Evolutionary conservation across 2,888 invertebrate genomes (phyloP), one percentile per base, ranked within the genome.

Genomic region (Pediacus dermestoides): DNA sequence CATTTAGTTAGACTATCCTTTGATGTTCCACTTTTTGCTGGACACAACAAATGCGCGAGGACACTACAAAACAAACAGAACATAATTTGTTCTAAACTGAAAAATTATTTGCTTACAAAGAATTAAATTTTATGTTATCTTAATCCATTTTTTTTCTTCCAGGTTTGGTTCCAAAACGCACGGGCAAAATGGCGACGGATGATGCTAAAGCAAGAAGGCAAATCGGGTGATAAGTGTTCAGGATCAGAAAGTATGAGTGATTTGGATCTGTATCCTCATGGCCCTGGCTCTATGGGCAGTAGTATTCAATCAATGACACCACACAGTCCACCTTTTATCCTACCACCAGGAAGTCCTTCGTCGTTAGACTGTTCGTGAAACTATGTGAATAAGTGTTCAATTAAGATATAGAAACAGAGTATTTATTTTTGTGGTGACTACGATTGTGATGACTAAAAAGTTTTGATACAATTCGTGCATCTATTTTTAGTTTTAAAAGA

Each of bases 91-190:
- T n/a, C n/a, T n/a, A n/a, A n/a, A n/a, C n/a, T n/a, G n/a, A n/a
- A n/a, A n/a, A n/a, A n/a, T n/a, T n/a, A n/a, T n/a, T n/a, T n/a
- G n/a, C n/a, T n/a, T n/a, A n/a, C n/a, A n/a, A n/a, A n/a, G n/a
- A n/a, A n/a, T n/a, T n/a, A n/a, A n/a, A n/a, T n/a, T n/a, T n/a
- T n/a, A n/a, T n/a, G n/a, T n/a, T n/a, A n/a, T n/a, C n/a, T n/a
- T n/a, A n/a, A n/a, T n/a, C n/a, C n/a, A n/a, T n/a, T n/a, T n/a
- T 60, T 66, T 70, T 75, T 71, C 70, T 74, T 74, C 23, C 80
- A 92, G 91, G 92, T 92, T 38, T 92, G 92, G 92, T 93, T 93
- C 73, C 92, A 93, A 73, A 93, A 93, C 67, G 91, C 92, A 15
- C 76, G 93, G 22, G 93, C 93, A 52, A 93, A 93, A 74, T 91